Evolutionary conservation across 92 coral and sea anemone species (phyloP).

Genomic region (Epizoanthus rinbou): DNA sequence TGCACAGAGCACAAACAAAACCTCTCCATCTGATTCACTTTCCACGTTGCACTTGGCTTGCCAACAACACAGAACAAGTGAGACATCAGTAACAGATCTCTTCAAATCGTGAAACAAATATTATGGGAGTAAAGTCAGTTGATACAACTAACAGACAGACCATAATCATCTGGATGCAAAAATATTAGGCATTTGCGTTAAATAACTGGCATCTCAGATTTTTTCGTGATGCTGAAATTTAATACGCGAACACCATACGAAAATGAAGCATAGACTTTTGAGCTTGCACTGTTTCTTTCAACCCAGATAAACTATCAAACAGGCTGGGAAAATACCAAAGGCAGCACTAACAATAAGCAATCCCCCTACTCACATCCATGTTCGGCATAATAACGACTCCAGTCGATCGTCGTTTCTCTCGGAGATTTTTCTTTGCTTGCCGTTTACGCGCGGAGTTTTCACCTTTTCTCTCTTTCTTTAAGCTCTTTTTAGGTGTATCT

Average conservation of each 20-base stretch:
- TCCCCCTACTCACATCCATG: constrained; percentile 68
- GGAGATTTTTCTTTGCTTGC: constrained; percentile 85
- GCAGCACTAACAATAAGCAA: constrained; percentile 17
- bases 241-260: constrained; percentile 36
- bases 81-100: background rate
- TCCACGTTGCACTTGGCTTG: constrained; percentile 38
- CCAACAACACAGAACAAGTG: constrained; percentile 25
- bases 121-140: constrained; percentile 9
- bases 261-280: constrained; percentile 1
- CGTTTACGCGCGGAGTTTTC: constrained; percentile 87
- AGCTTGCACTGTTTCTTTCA: constrained; percentile 23
- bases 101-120: constrained; percentile 13
- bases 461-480: constrained; percentile 89
- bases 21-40: background rate
- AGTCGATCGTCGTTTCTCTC: constrained; percentile 99
- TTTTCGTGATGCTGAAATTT: constrained; percentile 67
- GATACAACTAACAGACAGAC: constrained; percentile 24
- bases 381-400: constrained; percentile 99
- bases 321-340: constrained; percentile 13
- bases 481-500: constrained; percentile 77
- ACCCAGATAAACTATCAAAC: background rate
- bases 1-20: constrained; percentile 9
- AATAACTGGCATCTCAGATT: constrained; percentile 39
- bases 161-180: constrained; percentile 8
- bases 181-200: constrained; percentile 31